Base-by-base conservation (phyloP, 2,113 vertebrate genomes). In the Percina caprodes region DNA sequence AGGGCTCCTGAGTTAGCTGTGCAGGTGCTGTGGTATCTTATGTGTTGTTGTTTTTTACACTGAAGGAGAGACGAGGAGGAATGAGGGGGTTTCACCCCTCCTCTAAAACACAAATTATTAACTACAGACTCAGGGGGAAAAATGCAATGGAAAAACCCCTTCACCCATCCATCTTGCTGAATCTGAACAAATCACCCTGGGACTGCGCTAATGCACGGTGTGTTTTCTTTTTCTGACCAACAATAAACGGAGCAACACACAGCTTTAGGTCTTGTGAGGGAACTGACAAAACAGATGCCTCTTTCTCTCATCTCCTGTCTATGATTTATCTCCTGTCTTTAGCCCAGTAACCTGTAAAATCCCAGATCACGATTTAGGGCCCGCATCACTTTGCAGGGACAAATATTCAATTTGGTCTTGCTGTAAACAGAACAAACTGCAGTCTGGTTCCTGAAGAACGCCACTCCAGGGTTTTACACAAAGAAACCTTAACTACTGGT, bases 91-190 rank as follows among this genome's bases (percentile, higher is more conserved):
- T 86, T 84, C 74, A 68, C 62, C 74, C 23, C 3, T 55, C 35
- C 45, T 23, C 59, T 65, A n/a, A 76, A 76, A 62, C 66, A 73
- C 71, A 84, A 91, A 80, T 82, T 75, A 88, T 80, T 88, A 86
- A 89, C 74, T 77, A 73, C 19, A 77, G 66, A 59, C 60, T 49
- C 13, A 18, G 56, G 54, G 19, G 55, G 23, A n/a, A 63, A 8
- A 35, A 24, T 3, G 51, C 49, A 49, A 60, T 66, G 75, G 56
- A 77, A 82, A 74, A 76, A 71, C 59, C 72, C 35, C 26, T 77
- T 73, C 62, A 42, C 33, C 24, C 54, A 83, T 89, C 69, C 69
- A 65, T 86, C 83, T 81, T 68, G 24, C 77, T 71, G 70, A 83
- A 82, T 68, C 69, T 48, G 58, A 77, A 60, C 59, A 69, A 79